phyloP scores from a whole-genome alignment of 2,888 invertebrate species.

The Macroteleia sp. region DNA sequence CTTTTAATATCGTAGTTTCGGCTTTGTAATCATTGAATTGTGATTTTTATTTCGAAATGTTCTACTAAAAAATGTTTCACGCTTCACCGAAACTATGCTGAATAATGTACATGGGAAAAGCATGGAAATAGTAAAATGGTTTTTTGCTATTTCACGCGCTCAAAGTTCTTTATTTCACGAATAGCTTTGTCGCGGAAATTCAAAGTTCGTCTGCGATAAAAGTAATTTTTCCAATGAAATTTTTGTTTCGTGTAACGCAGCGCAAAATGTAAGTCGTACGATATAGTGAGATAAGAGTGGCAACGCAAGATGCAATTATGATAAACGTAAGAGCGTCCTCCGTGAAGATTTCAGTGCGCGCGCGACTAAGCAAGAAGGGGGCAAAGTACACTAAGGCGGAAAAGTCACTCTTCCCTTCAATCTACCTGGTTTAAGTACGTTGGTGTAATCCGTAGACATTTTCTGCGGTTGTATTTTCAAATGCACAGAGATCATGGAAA shows the following conservation, averaged over 20 bases:
- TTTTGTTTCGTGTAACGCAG: conserved; percentile 43
- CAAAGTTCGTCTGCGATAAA: conserved; percentile 41
- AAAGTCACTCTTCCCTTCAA: conserved; percentile 34
- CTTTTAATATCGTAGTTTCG: no score
- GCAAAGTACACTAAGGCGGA: conserved; percentile 62
- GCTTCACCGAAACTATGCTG: no score
- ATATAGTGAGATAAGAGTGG: conserved; percentile 59
- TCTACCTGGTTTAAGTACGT: conserved; percentile 17
- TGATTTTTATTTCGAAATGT: no score
- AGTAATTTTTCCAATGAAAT: conserved; percentile 52
- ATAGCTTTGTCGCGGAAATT: conserved; percentile 13
- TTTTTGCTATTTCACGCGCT: conserved; percentile 9
- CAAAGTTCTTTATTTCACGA: conserved; percentile 11
- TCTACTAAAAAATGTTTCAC: no score
- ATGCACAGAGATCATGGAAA: neutral
- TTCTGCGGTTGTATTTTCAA: conserved; percentile 10
- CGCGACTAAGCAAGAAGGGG: conserved; percentile 53
- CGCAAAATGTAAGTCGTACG: conserved; percentile 41
- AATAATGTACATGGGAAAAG: neutral
- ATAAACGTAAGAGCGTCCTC: conserved; percentile 78
- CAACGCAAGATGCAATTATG: conserved; percentile 80
- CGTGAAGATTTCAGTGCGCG: conserved; percentile 70
- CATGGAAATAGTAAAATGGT: no score
- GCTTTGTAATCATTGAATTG: no score
- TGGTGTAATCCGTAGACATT: conserved; percentile 13